Conservation (phyloP, 2,888 invertebrate genomes). For the Drosophila setosimentum region DNA sequence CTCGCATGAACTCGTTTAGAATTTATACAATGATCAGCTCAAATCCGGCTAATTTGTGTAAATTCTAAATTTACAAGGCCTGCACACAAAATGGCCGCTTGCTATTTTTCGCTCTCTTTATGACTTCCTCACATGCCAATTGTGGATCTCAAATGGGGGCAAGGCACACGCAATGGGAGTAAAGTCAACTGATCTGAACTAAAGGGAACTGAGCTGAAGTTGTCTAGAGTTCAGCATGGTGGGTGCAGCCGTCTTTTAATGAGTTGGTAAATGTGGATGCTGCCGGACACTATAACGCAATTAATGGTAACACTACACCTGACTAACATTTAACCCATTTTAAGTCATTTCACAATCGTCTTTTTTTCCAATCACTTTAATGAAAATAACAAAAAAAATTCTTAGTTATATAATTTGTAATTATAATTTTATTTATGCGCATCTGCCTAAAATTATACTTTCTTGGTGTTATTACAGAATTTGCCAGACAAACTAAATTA, state of each 20-base stretch:
- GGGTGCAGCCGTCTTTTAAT: conserved; percentile 75
- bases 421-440: neutral
- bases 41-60: conserved; percentile 65
- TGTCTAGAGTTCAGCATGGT: conserved; percentile 37
- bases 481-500: neutral
- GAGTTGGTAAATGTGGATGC: conserved; percentile 69
- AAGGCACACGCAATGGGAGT: conserved; percentile 60
- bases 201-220: neutral
- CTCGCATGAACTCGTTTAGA: conserved; percentile 59
- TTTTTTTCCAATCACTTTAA: neutral
- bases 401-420: neutral
- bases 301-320: conserved; percentile 79
- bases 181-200: conserved; percentile 5
- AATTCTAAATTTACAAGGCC: conserved; percentile 62
- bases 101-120: conserved; percentile 48
- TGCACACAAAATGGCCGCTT: conserved; percentile 69
- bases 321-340: conserved; percentile 63
- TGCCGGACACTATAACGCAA: conserved; percentile 37
- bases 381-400: neutral
- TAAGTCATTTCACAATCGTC: neutral
- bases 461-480: neutral
- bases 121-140: conserved; percentile 69
- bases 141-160: conserved; percentile 38
- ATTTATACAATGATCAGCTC: conserved; percentile 61
- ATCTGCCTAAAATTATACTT: neutral